phyloP scores from a whole-genome alignment of 2,888 invertebrate genomes.

The Celastrina argiolus region DNA sequence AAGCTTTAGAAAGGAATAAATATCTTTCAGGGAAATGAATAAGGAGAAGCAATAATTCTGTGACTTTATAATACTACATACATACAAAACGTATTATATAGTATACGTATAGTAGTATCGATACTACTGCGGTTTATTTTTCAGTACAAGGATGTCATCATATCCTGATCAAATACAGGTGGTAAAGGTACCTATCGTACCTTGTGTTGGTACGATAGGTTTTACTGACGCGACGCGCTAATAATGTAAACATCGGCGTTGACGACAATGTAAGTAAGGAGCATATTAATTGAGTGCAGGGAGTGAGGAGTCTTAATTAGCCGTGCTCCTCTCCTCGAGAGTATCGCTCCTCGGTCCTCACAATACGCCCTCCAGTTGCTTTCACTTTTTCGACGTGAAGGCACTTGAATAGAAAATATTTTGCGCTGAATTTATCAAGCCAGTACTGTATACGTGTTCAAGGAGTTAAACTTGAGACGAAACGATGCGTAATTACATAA shows the following conservation, averaged over 20 bases:
- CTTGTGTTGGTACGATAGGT: not conserved
- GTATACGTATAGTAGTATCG: no score
- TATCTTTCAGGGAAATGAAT: not conserved
- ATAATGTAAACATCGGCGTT: conserved; percentile 8
- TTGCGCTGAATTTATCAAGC: conserved; percentile 33
- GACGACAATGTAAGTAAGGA: not conserved
- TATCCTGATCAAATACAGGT: no score
- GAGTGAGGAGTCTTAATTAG: conserved; percentile 48
- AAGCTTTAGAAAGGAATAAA: not conserved
- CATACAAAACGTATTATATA: not conserved
- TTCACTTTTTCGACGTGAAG: conserved; percentile 55
- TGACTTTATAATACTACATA: not conserved
- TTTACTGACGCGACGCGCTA: not conserved
- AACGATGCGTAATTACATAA: not conserved
- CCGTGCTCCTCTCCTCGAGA: conserved; percentile 44
- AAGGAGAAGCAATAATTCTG: no score
- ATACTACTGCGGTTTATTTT: no score
- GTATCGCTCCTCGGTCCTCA: conserved; percentile 49
- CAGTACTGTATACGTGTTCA: conserved; percentile 33
- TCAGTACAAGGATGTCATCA: no score
- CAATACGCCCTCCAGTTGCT: conserved; percentile 50
- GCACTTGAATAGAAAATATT: conserved; percentile 55
- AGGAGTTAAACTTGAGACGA: conserved; percentile 41
- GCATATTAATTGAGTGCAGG: conserved; percentile 10
- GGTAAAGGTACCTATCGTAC: no score